Base-by-base conservation (phyloP, 2,113 vertebrate genomes). In the Fukomys damarensis region DNA sequence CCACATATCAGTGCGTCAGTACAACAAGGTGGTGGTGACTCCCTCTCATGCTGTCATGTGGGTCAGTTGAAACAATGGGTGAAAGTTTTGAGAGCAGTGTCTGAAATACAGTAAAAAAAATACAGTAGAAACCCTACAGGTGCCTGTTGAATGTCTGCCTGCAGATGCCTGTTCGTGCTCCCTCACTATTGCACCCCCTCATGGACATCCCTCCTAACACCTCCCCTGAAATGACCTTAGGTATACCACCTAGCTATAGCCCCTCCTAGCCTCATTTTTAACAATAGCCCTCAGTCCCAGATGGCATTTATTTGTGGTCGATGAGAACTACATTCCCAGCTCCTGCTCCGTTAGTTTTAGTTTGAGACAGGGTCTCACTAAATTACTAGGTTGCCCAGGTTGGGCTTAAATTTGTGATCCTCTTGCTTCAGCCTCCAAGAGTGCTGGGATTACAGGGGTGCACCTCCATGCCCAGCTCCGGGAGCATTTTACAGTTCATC, bases 1-100 rank as follows among this genome's bases (percentile, higher is more conserved):
- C 79, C 7, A 87, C 35, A 41, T 90, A 11, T 65, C 61, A 80
- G 28, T n/a, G 66, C 26, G 20, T 63, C 49, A 28, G 14, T 11
- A 12, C 12, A 3, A 30, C 24, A 13, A 38, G 56, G 20, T 26
- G n/a, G 20, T 26, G n/a, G 46, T 7, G 46, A 43, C 43, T 61
- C 35, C 20, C 26, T 77, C 35, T 68, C 13, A 1, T 0, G 9
- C 3, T 26, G 3, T 1, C 58, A 1, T 30, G 52, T 35, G 2
- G 2, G 52, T 52, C 72, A 43, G 49, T 17, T 35, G 70, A 35
- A 86, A 56, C n/a, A 58, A 61, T 1, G 6, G 5, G 35, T 11
- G 28, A 49, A 49, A 49, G 61, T 77, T 56, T 38, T 59, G 19
- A 10, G 3, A 19, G 5, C 74, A 28, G 35, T 3, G n/a, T 61